These are phyloP conservation scores for Todiramphus saurophagus DNA, from an alignment of 2,113 vertebrate genomes.

Conservation along the genomic window DNA sequence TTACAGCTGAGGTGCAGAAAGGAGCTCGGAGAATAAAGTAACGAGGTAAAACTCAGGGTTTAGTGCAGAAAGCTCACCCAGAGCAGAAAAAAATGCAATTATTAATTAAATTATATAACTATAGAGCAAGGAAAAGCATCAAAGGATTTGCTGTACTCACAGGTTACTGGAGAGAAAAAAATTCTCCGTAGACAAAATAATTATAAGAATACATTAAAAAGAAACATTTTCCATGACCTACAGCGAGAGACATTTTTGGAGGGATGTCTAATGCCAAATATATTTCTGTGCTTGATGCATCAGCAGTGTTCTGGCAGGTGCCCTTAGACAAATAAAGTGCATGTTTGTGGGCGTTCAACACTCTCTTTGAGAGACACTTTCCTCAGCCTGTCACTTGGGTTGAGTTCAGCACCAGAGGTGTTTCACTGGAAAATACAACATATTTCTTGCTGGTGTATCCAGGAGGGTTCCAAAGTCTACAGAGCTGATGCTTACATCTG, in stretches of 20 bases:
- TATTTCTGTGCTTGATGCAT: conserved; percentile 4
- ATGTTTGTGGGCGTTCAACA: conserved; percentile 24
- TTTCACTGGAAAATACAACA: conserved; percentile 37
- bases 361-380: not conserved
- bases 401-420: conserved; percentile 17
- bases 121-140: not conserved
- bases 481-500: conserved; percentile 21
- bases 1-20: not conserved
- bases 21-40: not conserved
- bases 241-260: not conserved
- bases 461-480: conserved; percentile 16
- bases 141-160: not conserved
- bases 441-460: not conserved
- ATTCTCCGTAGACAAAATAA: not conserved
- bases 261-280: not conserved
- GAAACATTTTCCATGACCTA: conserved; percentile 2
- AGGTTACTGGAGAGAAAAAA: not conserved
- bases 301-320: conserved; percentile 23
- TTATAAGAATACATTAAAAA: not conserved
- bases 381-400: conserved; percentile 11
- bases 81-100: not conserved
- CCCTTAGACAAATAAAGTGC: conserved; percentile 5
- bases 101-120: not conserved
- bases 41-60: not conserved
- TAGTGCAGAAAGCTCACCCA: not conserved